Evolutionary conservation across 2,113 vertebrate species (phyloP), one percentile per base, ranked within the genome.

Genomic region (Anas platyrhynchos): DNA sequence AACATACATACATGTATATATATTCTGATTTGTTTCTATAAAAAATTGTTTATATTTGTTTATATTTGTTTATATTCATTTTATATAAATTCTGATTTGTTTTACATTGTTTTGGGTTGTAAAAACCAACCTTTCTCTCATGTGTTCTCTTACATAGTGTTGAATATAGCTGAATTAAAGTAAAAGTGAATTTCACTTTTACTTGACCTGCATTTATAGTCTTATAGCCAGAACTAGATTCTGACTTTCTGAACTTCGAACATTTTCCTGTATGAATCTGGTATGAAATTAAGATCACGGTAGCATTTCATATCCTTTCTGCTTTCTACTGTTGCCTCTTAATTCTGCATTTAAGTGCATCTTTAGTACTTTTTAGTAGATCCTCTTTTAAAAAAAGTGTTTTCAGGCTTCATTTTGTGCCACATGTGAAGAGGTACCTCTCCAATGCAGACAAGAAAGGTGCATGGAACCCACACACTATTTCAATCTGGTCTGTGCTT

Each of bases 381-480:
- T 12, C 41, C 3, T 67, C 4, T 29, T 44, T 22, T 6, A 3
- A 38, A 71, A 48, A 43, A 48, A 73, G 9, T n/a, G 2, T 13
- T 38, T 41, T 74, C 21, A 66, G 14, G 11, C 20, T 78, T 71
- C 16, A 43, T 2, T 26, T 73, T 34, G 5, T 13, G 20, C 6
- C 7, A 74, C 6, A 5, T 15, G 13, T 1, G 2, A 44, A 59
- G 13, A 63, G 2, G 1, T 25, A 4, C 7, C n/a, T 68, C 15
- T 44, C 15, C 1, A 4, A 48, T 48, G 20, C 8, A 36, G n/a
- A 86, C 59, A 13, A 9, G 8, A 16, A 41, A 1, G 1, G 2
- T n/a, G 5, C 1, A 0, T 16, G 68, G n/a, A 82, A 62, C 13
- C 9, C 3, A 15, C 16, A 26, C 2, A 21, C 3, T 34, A 8